phyloP scores from a whole-genome alignment of 2,888 invertebrate genomes.

The Pachydiplax longipennis region DNA sequence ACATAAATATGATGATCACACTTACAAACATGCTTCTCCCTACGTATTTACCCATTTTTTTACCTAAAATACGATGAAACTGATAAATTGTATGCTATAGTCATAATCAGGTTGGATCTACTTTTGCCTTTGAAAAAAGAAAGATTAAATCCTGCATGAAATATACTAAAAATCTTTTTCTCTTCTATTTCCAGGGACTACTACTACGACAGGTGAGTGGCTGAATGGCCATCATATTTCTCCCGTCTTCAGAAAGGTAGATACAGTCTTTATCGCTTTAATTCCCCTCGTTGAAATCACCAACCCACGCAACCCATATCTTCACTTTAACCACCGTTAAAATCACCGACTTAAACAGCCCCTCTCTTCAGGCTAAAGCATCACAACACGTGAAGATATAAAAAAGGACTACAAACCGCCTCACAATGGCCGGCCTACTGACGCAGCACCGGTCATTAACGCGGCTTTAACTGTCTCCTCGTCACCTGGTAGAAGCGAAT shows the following conservation, averaged over 20 bases:
- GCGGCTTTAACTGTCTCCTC: conserved; percentile 8
- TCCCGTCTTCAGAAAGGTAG: neutral
- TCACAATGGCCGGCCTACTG: neutral
- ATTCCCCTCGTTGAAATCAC: too few species aligned
- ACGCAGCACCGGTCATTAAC: neutral
- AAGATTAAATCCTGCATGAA: too few species aligned
- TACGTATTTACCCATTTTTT: too few species aligned
- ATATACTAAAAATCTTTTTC: conserved; percentile 50
- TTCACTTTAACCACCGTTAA: neutral
- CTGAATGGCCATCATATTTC: neutral
- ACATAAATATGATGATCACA: too few species aligned
- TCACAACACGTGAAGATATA: neutral
- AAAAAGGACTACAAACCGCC: neutral
- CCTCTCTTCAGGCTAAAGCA: neutral
- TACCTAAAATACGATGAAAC: too few species aligned
- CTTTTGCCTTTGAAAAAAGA: too few species aligned
- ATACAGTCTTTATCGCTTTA: neutral
- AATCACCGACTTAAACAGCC: neutral
- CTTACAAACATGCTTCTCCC: too few species aligned
- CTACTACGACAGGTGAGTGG: conserved; percentile 73
- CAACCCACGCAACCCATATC: too few species aligned
- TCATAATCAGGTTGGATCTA: too few species aligned
- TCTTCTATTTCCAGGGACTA: conserved; percentile 69
- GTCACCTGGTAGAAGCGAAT: neutral
- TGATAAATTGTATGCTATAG: too few species aligned